These are phyloP conservation scores for Leptobrachium leishanense DNA, from an alignment of 2,113 vertebrate genomes.

Conservation along the genomic window DNA sequence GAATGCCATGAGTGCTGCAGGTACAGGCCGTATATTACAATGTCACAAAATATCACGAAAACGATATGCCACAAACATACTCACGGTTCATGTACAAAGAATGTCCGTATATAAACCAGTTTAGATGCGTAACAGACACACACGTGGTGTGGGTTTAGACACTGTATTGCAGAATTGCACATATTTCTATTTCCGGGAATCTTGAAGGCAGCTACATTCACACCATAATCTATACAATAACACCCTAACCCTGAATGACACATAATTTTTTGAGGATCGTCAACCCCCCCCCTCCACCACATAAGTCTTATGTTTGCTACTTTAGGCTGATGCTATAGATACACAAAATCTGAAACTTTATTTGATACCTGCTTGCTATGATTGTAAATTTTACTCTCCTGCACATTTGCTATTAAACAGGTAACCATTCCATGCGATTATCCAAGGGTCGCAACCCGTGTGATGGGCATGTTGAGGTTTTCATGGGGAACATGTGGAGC, in stretches of 20 bases:
- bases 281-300: too few relatives aligned
- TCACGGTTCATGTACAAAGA: not conserved
- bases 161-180: not conserved
- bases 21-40: not conserved
- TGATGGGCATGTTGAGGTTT: slow-evolving; percentile 32
- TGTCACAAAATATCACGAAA: not conserved
- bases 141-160: not conserved
- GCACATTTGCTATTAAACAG: not conserved
- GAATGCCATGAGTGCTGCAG: not conserved
- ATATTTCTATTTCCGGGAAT: not conserved
- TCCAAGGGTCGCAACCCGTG: slow-evolving; percentile 25
- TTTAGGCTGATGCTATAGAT: too few relatives aligned
- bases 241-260: too few relatives aligned
- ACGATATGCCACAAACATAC: not conserved
- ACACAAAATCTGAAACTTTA: too few relatives aligned
- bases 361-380: too few relatives aligned
- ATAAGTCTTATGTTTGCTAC: too few relatives aligned
- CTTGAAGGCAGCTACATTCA: too few relatives aligned
- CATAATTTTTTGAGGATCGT: too few relatives aligned
- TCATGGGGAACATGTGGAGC: slow-evolving; percentile 6
- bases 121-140: too few relatives aligned
- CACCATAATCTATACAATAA: too few relatives aligned
- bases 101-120: too few relatives aligned
- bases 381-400: not conserved
- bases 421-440: slow-evolving; percentile 7